These are phyloP conservation scores for Zaprionus camerounensis DNA, from an alignment of 1,140 invertebrate species.

Conservation along the genomic window DNA sequence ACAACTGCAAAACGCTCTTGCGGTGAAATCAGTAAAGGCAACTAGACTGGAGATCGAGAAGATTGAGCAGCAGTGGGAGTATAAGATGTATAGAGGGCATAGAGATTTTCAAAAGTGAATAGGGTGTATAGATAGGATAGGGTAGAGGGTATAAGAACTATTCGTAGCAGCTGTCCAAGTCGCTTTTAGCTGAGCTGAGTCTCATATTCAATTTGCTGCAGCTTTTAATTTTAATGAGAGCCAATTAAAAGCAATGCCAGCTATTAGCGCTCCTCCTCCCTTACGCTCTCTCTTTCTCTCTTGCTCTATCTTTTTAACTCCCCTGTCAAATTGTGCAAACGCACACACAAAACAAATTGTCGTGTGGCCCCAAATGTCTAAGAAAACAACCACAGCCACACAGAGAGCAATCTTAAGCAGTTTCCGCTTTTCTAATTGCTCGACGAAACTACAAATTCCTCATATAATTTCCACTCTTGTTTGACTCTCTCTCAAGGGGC, in stretches of 20 bases:
- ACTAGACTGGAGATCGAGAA: not conserved
- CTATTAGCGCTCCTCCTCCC: constrained; percentile 32
- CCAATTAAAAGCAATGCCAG: constrained; percentile 71
- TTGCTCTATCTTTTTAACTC: constrained; percentile 6
- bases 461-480: constrained; percentile 37
- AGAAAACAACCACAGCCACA: constrained; percentile 14
- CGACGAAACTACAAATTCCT: constrained; percentile 58
- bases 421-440: constrained; percentile 63
- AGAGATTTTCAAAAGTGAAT: too few relatives aligned
- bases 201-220: constrained; percentile 75
- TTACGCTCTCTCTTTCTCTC: not conserved
- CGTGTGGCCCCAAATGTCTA: constrained; percentile 48
- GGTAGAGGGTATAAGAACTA: not conserved
- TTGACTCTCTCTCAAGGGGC: constrained; percentile 8
- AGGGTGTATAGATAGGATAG: not conserved
- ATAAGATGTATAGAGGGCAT: not conserved
- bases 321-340: constrained; percentile 56
- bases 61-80: not conserved
- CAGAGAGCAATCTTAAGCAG: constrained; percentile 51
- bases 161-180: not conserved
- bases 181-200: constrained; percentile 14
- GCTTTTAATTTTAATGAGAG: constrained; percentile 79
- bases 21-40: constrained; percentile 14
- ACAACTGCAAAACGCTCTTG: constrained; percentile 58
- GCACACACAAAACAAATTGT: constrained; percentile 77